Conservation (phyloP, 1,140 invertebrate genomes). For the Drosophila paulistorum region DNA sequence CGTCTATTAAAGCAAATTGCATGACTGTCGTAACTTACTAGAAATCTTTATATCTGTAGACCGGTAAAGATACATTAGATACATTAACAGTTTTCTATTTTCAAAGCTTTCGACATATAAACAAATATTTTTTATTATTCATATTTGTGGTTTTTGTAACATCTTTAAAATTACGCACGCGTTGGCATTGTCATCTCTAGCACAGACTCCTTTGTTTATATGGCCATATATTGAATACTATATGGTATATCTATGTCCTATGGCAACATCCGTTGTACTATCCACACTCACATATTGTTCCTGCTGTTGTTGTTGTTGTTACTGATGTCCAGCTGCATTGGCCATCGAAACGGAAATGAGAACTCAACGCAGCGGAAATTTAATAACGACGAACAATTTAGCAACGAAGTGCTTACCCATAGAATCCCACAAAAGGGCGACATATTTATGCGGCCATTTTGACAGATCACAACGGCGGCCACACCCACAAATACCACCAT, state of each 20-base stretch:
- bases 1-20: too few species aligned
- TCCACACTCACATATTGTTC: slow-evolving; percentile 26
- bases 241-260: slow-evolving; percentile 58
- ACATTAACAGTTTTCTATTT: too few species aligned
- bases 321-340: slow-evolving; percentile 68
- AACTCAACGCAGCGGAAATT: slow-evolving; percentile 80
- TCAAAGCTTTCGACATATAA: too few species aligned
- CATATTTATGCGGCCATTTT: slow-evolving; percentile 80
- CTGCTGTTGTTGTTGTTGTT: slow-evolving; percentile 14
- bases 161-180: neutral
- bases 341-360: slow-evolving; percentile 79
- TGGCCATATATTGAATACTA: slow-evolving; percentile 17
- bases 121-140: too few species aligned
- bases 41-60: too few species aligned
- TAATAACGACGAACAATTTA: slow-evolving; percentile 80
- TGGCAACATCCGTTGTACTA: slow-evolving; percentile 62
- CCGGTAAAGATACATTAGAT: too few species aligned
- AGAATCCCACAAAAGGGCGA: slow-evolving; percentile 39
- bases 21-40: too few species aligned
- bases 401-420: slow-evolving; percentile 29
- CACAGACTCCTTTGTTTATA: slow-evolving; percentile 37
- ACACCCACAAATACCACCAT: slow-evolving; percentile 20
- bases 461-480: slow-evolving; percentile 66
- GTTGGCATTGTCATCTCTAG: slow-evolving; percentile 1
- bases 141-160: too few species aligned